Conservation (phyloP, 2,888 invertebrate genomes). For the Gnatocerus cornutus region DNA sequence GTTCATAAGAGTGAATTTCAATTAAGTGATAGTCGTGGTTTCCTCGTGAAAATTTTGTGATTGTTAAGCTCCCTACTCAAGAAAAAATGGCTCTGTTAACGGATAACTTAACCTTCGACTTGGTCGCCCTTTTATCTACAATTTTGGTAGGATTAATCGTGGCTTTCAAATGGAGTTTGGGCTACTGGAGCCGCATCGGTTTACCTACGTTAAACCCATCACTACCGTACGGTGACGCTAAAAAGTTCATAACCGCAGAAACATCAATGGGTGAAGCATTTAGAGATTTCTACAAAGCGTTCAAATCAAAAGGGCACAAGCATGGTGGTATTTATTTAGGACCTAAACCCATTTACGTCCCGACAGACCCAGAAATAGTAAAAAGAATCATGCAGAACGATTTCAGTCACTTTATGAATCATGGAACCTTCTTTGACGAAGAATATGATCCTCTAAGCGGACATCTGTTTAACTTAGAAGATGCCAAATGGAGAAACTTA, state of each 20-base stretch:
- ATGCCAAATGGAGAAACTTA: conserved; percentile 76
- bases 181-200: conserved; percentile 52
- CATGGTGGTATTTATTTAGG: conserved; percentile 64
- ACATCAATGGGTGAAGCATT: conserved; percentile 38
- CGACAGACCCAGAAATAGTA: conserved; percentile 53
- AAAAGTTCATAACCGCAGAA: conserved; percentile 20
- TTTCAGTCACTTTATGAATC: conserved; percentile 76
- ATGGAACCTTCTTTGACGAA: conserved; percentile 75
- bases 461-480: conserved; percentile 74
- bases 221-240: conserved; percentile 60
- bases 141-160: not conserved
- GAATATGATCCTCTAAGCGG: conserved; percentile 74
- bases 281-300: conserved; percentile 46
- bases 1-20: no score
- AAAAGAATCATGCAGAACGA: conserved; percentile 74
- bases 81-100: conserved; percentile 18
- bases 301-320: conserved; percentile 50
- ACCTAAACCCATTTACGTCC: conserved; percentile 57
- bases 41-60: conserved; percentile 50
- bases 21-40: no score
- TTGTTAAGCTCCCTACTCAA: conserved; percentile 3
- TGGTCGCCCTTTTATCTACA: conserved; percentile 8
- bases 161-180: conserved; percentile 49
- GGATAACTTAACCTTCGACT: conserved; percentile 26
- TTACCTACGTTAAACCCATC: conserved; percentile 52